Conservation (phyloP, 2,113 vertebrate genomes). For the Sclerurus mexicanus region DNA sequence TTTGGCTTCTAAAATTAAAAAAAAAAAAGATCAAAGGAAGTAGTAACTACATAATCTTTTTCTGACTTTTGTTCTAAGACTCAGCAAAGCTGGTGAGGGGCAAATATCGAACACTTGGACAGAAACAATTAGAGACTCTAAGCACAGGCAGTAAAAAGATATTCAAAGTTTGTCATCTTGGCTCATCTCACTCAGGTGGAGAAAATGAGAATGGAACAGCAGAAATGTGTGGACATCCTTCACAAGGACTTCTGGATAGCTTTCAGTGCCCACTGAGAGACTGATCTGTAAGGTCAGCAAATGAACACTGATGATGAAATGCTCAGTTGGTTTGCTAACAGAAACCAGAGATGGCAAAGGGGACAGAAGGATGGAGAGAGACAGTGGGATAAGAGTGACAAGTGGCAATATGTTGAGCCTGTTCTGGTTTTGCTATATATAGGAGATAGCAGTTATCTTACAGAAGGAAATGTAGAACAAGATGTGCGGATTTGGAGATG, state of each 20-base stretch:
- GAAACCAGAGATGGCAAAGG: constrained; percentile 28
- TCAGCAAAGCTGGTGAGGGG: neutral
- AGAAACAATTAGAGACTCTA: neutral
- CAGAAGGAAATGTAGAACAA: constrained; percentile 63
- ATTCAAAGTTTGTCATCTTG: neutral
- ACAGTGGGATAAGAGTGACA: constrained; percentile 37
- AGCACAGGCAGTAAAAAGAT: neutral
- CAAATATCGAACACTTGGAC: neutral
- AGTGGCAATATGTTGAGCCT: constrained; percentile 43
- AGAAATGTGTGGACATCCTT: neutral
- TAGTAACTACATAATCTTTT: neutral
- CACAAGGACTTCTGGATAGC: neutral
- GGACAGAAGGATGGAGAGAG: constrained; percentile 13
- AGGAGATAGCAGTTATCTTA: constrained; percentile 30
- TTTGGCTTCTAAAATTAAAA: neutral
- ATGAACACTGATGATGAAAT: neutral
- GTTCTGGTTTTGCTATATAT: constrained; percentile 52
- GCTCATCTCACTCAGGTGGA: neutral
- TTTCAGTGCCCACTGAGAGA: neutral
- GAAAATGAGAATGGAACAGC: neutral
- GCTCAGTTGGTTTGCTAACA: constrained; percentile 2
- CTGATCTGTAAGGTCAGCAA: neutral
- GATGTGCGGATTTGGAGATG: constrained; percentile 47
- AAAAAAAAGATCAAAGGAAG: neutral
- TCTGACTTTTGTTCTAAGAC: constrained; percentile 47